These are phyloP conservation scores for Microchrysa polita DNA, from an alignment of 2,888 invertebrate genomes.

Conservation along the genomic window DNA sequence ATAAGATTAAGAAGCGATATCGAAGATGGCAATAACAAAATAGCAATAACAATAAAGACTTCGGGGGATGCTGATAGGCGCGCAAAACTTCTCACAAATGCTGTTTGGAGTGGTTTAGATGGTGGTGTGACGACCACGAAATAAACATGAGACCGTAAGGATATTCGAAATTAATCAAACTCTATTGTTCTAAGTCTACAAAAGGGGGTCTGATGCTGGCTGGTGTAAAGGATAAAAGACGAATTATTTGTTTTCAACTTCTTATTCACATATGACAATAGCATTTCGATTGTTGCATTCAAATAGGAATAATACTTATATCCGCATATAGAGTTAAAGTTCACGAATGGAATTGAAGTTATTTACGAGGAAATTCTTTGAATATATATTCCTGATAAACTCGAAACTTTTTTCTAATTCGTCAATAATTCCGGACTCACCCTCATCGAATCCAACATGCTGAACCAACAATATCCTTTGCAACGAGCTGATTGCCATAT, in stretches of 20 bases:
- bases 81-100: constrained; percentile 35
- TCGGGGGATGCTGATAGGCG: not conserved
- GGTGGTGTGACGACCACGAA: constrained; percentile 29
- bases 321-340: too few relatives aligned
- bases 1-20: constrained; percentile 53
- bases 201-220: not conserved
- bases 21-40: constrained; percentile 52
- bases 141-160: constrained; percentile 44
- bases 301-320: too few relatives aligned
- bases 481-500: not conserved
- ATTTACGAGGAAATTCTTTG: too few relatives aligned
- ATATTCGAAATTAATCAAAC: constrained; percentile 49
- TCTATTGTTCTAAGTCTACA: constrained; percentile 37
- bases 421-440: too few relatives aligned
- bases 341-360: too few relatives aligned
- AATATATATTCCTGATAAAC: too few relatives aligned
- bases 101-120: not conserved
- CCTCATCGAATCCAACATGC: too few relatives aligned
- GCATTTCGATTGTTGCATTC: too few relatives aligned
- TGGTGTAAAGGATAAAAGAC: not conserved
- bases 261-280: not conserved
- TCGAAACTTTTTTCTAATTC: too few relatives aligned
- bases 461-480: not conserved
- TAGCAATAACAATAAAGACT: constrained; percentile 54
- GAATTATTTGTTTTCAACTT: constrained; percentile 4